phyloP scores from a whole-genome alignment of 2,113 vertebrate species.

The Oenanthe melanoleuca region DNA sequence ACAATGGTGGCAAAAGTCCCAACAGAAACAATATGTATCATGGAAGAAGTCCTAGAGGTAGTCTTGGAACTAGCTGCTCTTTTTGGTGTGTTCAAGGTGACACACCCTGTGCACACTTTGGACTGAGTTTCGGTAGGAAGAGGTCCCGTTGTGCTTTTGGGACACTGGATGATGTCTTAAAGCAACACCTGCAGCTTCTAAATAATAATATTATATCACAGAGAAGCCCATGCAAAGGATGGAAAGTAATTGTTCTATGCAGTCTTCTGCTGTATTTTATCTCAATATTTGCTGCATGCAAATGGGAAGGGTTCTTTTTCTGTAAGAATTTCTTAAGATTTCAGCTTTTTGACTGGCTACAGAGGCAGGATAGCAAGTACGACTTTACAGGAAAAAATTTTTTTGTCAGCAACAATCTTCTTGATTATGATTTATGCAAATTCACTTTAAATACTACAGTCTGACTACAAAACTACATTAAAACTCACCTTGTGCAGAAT shows the following conservation, averaged over 20 bases:
- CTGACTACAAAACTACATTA: neutral
- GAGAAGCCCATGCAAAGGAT: neutral
- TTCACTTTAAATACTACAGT: neutral
- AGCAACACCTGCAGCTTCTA: neutral
- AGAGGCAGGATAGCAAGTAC: neutral
- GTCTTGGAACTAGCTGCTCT: neutral
- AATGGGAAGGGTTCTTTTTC: neutral
- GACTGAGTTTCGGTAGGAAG: conserved; percentile 6
- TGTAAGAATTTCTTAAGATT: neutral
- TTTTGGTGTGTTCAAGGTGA: neutral
- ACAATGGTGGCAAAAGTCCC: conserved; percentile 62
- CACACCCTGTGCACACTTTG: neutral
- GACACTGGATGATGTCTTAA: neutral
- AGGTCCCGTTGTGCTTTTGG: neutral
- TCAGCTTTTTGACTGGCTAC: neutral
- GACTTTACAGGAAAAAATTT: neutral
- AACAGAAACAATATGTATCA: conserved; percentile 19
- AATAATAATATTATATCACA: neutral
- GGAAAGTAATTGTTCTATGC: neutral
- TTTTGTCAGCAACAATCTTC: neutral
- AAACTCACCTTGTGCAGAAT: neutral
- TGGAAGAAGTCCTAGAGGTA: conserved; percentile 25
- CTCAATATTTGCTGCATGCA: neutral
- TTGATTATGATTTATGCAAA: neutral
- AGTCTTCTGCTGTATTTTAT: neutral